These are phyloP conservation scores for Pelusios castaneus DNA, from an alignment of 2,113 vertebrate species.

Conservation along the genomic window DNA sequence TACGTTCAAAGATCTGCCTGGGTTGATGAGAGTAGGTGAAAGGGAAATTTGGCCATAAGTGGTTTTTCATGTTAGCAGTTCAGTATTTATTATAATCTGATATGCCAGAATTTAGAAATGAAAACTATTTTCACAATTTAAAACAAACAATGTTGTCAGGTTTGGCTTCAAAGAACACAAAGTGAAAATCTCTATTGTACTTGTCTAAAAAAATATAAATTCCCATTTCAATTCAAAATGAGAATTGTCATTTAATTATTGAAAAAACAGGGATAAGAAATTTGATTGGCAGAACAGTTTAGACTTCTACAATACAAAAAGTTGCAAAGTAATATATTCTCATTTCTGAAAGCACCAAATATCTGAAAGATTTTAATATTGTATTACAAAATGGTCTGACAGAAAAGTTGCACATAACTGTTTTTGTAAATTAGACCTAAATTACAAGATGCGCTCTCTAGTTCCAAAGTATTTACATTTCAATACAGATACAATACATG, in stretches of 20 bases:
- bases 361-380: slow-evolving; percentile 23
- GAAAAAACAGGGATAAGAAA: slow-evolving; percentile 50
- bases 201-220: slow-evolving; percentile 71
- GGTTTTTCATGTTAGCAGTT: neutral
- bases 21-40: slow-evolving; percentile 1
- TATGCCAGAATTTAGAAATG: neutral
- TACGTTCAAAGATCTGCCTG: neutral
- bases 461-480: slow-evolving; percentile 69
- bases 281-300: slow-evolving; percentile 11
- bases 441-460: slow-evolving; percentile 47
- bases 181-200: slow-evolving; percentile 49
- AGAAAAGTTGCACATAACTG: neutral
- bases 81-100: neutral
- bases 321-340: neutral
- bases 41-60: neutral
- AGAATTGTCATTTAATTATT: slow-evolving; percentile 58
- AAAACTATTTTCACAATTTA: slow-evolving; percentile 16
- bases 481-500: slow-evolving; percentile 55
- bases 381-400: slow-evolving; percentile 34
- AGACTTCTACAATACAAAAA: slow-evolving; percentile 59
- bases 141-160: slow-evolving; percentile 34
- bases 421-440: slow-evolving; percentile 41
- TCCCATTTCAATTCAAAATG: slow-evolving; percentile 71
- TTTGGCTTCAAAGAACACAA: slow-evolving; percentile 62
- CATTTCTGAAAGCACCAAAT: slow-evolving; percentile 52